Conservation (phyloP, 2,888 invertebrate species). For the Hyposoter didymator region DNA sequence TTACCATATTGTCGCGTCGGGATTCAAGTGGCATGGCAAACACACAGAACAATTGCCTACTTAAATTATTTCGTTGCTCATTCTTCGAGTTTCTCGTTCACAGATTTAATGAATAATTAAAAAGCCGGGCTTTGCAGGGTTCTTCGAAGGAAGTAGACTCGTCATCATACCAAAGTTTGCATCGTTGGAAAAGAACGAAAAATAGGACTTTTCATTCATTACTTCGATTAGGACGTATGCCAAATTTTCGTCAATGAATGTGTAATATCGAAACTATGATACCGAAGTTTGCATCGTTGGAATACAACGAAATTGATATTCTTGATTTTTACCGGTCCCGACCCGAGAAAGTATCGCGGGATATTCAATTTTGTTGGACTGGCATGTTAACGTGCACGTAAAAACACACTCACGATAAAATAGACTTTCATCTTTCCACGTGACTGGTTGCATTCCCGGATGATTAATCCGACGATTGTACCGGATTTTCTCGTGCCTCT, state of each 20-base stretch:
- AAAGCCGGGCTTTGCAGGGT: background rate
- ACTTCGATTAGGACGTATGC: no score
- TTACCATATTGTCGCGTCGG: background rate
- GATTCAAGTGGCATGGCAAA: background rate
- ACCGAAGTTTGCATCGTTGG: no score
- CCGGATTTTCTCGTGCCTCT: constrained; percentile 18
- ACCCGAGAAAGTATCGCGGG: constrained; percentile 45
- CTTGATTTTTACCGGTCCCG: background rate
- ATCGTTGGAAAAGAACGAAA: no score
- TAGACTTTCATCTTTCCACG: constrained; percentile 64
- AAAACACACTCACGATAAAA: background rate
- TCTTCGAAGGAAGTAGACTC: background rate
- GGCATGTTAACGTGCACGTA: constrained; percentile 7
- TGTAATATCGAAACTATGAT: no score
- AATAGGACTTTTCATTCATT: no score
- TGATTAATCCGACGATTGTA: constrained; percentile 71
- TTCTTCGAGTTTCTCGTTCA: background rate
- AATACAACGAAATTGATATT: no score
- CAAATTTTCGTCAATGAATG: no score
- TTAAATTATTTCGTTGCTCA: background rate
- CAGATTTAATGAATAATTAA: constrained; percentile 11
- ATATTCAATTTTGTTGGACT: constrained; percentile 7
- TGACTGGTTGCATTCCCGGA: constrained; percentile 70
- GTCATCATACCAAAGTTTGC: no score
- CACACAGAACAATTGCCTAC: background rate